Evolutionary conservation across 2,888 invertebrate species (phyloP).

Genomic region (Drosophila kambysellisi): DNA sequence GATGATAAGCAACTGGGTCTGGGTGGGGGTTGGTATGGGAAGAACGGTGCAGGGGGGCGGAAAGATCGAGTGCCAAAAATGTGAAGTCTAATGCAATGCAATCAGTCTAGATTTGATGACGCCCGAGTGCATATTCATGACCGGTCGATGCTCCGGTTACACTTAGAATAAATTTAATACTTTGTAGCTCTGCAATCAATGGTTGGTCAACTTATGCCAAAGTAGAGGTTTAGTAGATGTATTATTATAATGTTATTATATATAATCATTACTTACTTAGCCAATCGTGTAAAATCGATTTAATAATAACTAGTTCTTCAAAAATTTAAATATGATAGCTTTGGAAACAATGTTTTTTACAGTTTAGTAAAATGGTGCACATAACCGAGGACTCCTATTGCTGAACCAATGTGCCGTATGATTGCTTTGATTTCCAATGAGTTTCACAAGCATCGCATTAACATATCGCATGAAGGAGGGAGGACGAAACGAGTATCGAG

Average conservation of each 20-base stretch:
- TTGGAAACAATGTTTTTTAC: slow-evolving; percentile 9
- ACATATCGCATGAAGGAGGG: slow-evolving; percentile 40
- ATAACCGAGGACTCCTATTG: slow-evolving; percentile 19
- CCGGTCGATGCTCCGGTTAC: slow-evolving; percentile 36
- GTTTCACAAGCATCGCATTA: slow-evolving; percentile 59
- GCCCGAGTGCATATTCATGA: slow-evolving; percentile 62
- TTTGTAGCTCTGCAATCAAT: background rate
- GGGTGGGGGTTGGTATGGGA: background rate
- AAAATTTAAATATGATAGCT: background rate
- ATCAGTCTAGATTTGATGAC: slow-evolving; percentile 58
- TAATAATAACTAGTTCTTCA: background rate
- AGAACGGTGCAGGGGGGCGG: background rate
- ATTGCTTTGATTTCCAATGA: slow-evolving; percentile 66
- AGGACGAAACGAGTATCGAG: slow-evolving; percentile 39
- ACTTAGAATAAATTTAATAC: slow-evolving; percentile 20
- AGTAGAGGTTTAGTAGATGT: background rate
- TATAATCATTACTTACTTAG: background rate
- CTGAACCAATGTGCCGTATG: slow-evolving; percentile 51
- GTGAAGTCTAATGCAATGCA: slow-evolving; percentile 57
- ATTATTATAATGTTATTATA: background rate
- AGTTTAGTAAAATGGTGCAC: slow-evolving; percentile 27
- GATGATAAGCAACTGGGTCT: slow-evolving; percentile 12
- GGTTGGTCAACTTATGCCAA: background rate
- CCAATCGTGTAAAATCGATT: background rate
- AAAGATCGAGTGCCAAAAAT: slow-evolving; percentile 56